Evolutionary conservation across 2,888 invertebrate species (phyloP), one percentile per base, ranked within the genome.

Genomic region (Ecliptopera silaceata): DNA sequence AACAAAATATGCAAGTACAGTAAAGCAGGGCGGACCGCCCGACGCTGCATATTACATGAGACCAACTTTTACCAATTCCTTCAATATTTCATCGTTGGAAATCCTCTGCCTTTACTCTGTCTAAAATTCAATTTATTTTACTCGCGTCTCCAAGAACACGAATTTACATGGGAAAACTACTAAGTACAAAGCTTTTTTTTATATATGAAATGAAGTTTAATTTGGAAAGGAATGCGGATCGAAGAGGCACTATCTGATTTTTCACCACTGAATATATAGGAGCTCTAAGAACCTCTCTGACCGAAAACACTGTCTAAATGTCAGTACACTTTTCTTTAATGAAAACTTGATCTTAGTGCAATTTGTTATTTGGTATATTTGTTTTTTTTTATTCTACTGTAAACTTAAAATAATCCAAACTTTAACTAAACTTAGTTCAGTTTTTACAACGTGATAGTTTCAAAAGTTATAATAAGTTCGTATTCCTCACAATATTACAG

Each of bases 11-110:
- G 83, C 86, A 78, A 77, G 78, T 76, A 71, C 59, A 59, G 69
- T 68, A 48, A 43, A 66, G 75, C 71, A 75, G 71, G 73, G 72
- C 75, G 72, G 74, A 70, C 70, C 70, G 65, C 64, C 63, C 61
- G 50, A 47, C 71, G 69, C 75, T 88, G 88, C 86, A 88, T 88
- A 86, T 87, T 86, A 84, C 85, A 88, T 88, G 87, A 88, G 85
- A 71, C 72, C 77, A 86, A 87, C 77, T 86, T 84, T 79, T 78
- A 73, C 79, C 82, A 79, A 84, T 86, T 83, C 82, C 82, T 82
- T 86, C 81, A 84, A 87, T 86, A 88, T 86, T 86, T 84, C 74
- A 82, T 71, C 76, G 73, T 77, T 77, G 76, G 76, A 85, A 84
- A 82, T 78, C 77, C 70, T 61, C 68, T 66, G 59, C 67, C 36